Base-by-base conservation (phyloP, 1,140 invertebrate genomes). In the Wiebesia pumilae region DNA sequence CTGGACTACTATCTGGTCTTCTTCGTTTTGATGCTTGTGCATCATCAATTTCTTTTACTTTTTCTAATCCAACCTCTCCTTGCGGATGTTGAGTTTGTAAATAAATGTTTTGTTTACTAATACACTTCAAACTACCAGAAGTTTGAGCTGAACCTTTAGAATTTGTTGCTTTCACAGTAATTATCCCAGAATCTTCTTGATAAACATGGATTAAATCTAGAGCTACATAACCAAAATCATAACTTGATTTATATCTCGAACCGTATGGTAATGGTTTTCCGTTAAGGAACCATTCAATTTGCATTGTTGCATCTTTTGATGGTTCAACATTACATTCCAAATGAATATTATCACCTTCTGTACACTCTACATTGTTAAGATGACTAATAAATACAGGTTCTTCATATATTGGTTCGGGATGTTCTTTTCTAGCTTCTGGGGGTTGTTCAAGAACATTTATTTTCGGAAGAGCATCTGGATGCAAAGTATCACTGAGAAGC, bases 281-380 rank as follows among this genome's bases (percentile, higher is more conserved):
- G 90, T 98, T 98, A 80, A 97, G 95, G 94, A 97, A 98, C 97
- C 97, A 98, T 93, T 98, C 97, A 89, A 98, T 97, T 90, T 97
- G 97, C 95, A 99, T 96, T 21, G 97, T 98, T 3, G 98, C 98
- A 94, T 99, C 98, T 92, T 98, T 97, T 21, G 97, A 97, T 62
- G 98, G 98, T 92, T 99, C 97, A 10, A 99, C 97, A 88, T 97
- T 97, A 92, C 98, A 99, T 93, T 99, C 98, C 91, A 99, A 99
- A 93, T 98, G 98, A 88, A 97, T 97, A 86, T 97, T 97, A 86
- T 98, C 97, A 79, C 97, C 97, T 95, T 99, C 98, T 84, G 96
- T 96, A 90, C 97, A 97, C 90, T 97, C 96, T 21, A 98, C 96
- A 90, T 98, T 98, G 91, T 98, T 98, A 78, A 99, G 94, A 92